phyloP scores from a whole-genome alignment of 2,113 vertebrate genomes.

The Ptilorrhoa leucosticta region DNA sequence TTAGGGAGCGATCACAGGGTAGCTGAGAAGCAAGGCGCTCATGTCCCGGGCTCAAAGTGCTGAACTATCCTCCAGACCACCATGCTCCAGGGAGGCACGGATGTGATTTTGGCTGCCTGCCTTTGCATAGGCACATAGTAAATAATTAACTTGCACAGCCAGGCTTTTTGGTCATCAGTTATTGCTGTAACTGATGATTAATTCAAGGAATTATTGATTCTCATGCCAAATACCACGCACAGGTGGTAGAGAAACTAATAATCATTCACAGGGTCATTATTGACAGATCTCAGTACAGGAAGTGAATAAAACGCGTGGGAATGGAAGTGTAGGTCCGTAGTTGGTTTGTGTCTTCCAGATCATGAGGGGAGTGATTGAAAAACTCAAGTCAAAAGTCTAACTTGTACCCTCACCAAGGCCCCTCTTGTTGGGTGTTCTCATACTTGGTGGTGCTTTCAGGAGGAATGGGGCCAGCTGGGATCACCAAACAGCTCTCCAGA shows the following conservation, averaged over 20 bases:
- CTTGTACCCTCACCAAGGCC: neutral
- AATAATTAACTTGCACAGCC: neutral
- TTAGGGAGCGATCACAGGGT: neutral
- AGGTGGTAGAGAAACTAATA: neutral
- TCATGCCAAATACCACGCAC: neutral
- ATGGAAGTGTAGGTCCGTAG: neutral
- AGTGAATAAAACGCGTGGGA: neutral
- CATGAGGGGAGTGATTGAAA: neutral
- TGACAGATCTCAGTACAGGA: neutral
- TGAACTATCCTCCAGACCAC: neutral
- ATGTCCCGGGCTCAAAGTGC: neutral
- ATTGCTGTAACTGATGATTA: conserved; percentile 35
- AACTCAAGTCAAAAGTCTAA: neutral
- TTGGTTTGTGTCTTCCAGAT: neutral
- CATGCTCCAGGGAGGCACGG: fast-evolving
- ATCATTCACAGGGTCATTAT: neutral
- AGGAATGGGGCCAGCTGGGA: neutral
- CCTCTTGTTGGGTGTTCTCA: neutral
- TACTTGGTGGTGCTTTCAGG: neutral
- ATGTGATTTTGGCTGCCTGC: neutral
- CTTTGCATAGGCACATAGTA: neutral
- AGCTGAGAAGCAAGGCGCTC: neutral
- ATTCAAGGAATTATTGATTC: conserved; percentile 23
- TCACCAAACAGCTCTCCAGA: neutral
- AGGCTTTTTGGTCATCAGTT: conserved; percentile 16